Conservation (phyloP, 2,888 invertebrate genomes). For the Reticulitermes lucifugus region DNA sequence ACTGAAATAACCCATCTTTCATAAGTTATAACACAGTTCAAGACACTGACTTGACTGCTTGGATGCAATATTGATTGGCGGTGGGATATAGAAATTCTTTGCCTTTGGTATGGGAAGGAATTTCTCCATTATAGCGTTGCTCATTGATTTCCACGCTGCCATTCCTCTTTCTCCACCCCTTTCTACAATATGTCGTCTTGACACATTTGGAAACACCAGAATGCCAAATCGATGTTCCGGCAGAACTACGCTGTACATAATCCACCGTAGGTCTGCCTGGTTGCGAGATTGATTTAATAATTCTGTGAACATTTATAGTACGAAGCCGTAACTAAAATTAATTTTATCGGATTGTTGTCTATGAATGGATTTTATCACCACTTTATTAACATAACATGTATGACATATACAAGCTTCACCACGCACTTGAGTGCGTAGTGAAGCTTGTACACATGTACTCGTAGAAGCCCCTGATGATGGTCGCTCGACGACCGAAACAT, state of each 20-base stretch:
- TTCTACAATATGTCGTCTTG: background rate
- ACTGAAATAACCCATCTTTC: no score
- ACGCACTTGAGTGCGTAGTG: no score
- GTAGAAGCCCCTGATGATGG: no score
- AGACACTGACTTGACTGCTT: background rate
- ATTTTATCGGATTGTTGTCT: no score
- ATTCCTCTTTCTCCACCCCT: background rate
- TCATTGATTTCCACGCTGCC: background rate
- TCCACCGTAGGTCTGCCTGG: background rate
- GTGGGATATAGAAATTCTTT: background rate
- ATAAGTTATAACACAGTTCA: no score
- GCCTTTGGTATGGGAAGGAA: constrained; percentile 2
- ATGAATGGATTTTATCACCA: no score
- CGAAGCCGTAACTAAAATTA: no score
- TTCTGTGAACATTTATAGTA: no score
- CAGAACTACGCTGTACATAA: background rate
- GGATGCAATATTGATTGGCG: background rate
- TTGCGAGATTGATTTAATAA: background rate
- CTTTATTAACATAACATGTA: no score
- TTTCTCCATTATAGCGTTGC: constrained; percentile 5
- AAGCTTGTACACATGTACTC: no score
- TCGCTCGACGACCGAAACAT: no score
- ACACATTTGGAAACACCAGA: background rate
- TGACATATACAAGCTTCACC: no score
- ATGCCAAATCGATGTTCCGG: background rate